phyloP scores from a whole-genome alignment of 2,113 vertebrate genomes.

The Siniperca knerii region DNA sequence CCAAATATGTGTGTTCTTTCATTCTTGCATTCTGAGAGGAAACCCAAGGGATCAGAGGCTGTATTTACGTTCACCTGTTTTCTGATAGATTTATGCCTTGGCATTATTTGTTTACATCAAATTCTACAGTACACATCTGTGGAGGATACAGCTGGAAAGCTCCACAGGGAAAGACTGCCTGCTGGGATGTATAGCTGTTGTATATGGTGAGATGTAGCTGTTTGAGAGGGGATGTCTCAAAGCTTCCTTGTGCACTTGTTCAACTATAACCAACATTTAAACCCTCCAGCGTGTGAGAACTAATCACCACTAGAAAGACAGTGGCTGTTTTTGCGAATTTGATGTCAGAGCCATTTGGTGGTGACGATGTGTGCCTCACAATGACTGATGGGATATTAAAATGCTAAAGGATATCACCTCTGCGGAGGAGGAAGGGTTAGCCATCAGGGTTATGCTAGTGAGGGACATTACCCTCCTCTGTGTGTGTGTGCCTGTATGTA shows the following conservation, averaged over 20 bases:
- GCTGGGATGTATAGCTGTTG: constrained; percentile 31
- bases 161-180: constrained; percentile 39
- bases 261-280: constrained; percentile 21
- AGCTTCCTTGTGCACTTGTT: constrained; percentile 26
- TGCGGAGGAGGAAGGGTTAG: constrained; percentile 46
- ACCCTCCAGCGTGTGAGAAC: background rate
- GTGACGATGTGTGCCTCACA: constrained; percentile 36
- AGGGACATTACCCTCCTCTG: constrained; percentile 73
- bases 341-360: constrained; percentile 35
- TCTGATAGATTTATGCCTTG: constrained; percentile 39
- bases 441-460: constrained; percentile 55
- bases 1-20: constrained; percentile 10
- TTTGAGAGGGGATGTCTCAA: constrained; percentile 21
- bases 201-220: background rate
- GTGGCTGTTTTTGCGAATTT: constrained; percentile 43
- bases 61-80: constrained; percentile 56
- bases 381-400: constrained; percentile 74
- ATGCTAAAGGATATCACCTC: constrained; percentile 54
- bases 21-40: constrained; percentile 15
- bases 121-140: constrained; percentile 15
- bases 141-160: constrained; percentile 47
- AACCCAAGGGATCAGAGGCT: constrained; percentile 45
- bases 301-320: background rate
- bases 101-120: constrained; percentile 52
- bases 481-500: too few species aligned